Base-by-base conservation (phyloP, 2,113 vertebrate species). In the Nothocercus julius region DNA sequence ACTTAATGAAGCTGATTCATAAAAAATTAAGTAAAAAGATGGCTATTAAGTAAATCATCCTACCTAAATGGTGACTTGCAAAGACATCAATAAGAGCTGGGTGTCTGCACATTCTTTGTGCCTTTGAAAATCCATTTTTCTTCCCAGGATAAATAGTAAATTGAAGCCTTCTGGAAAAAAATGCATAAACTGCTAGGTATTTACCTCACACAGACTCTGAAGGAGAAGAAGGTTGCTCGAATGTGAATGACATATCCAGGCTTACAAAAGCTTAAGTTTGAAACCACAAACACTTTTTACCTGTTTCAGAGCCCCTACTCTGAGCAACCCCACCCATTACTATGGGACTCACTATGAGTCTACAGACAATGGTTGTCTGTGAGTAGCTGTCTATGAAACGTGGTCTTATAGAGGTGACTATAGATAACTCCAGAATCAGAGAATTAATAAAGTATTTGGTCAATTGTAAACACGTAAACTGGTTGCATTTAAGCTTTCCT, bases 91-190 rank as follows among this genome's bases (percentile, higher is more conserved):
- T 54, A n/a, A 73, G 36, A 89, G 19, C 30, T 19, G 19, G 13
- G 59, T 0, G 0, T 59, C 66, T 1, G 2, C 36, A 47, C 2
- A 36, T 51, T 83, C 67, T 95, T 63, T 77, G 5, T 89, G 59
- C 56, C 27, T 93, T 82, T 87, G 53, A 91, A 95, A 95, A 90
- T 42, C n/a, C 5, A 74, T 20, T 78, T 90, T 96, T 93, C 45
- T 89, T 89, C 49, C 74, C 82, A 56, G 54, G 3, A 93, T 63
- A 92, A 77, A 64, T 22, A 87, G 40, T 59, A 96, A 91, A 92
- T 67, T 82, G 70, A 92, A 92, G n/a, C 19, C 14, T 92, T 80
- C 54, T 85, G 64, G 67, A 40, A 61, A 42, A 63, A 53, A 10
- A 40, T 5, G 22, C 15, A 53, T 81, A 85, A 89, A 73, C 54